Evolutionary conservation across 2,888 invertebrate genomes (phyloP).

Genomic region (Hybos culiciformis): DNA sequence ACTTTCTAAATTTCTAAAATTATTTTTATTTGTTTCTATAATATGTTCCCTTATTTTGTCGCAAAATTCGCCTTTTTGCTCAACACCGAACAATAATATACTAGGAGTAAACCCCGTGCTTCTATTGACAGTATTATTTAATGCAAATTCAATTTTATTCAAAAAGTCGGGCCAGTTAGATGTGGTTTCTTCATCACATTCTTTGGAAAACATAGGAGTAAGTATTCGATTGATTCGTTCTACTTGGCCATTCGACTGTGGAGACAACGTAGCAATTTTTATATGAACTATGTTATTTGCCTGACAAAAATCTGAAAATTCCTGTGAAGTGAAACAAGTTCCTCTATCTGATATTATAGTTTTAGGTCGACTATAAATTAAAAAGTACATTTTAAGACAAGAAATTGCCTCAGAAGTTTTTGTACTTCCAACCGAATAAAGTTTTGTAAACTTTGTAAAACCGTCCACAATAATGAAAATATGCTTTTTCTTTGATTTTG

Average conservation of each 20-base stretch:
- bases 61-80: too few relatives aligned
- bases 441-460: slow-evolving; percentile 26
- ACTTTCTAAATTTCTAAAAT: too few relatives aligned
- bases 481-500: slow-evolving; percentile 21
- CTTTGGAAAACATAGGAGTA: slow-evolving; percentile 11
- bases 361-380: slow-evolving; percentile 15
- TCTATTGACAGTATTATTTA: slow-evolving; percentile 20
- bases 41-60: too few relatives aligned
- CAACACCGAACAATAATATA: too few relatives aligned
- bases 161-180: slow-evolving; percentile 10
- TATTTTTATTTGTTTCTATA: too few relatives aligned
- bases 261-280: slow-evolving; percentile 2
- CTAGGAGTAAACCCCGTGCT: slow-evolving; percentile 20
- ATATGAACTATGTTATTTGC: slow-evolving; percentile 14
- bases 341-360: slow-evolving; percentile 28
- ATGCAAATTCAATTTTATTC: slow-evolving; percentile 15
- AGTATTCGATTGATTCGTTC: slow-evolving; percentile 11
- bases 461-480: slow-evolving; percentile 27
- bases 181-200: slow-evolving; percentile 1
- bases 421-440: slow-evolving; percentile 22
- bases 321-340: slow-evolving; percentile 25
- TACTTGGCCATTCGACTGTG: slow-evolving; percentile 8
- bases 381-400: slow-evolving; percentile 16
- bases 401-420: slow-evolving; percentile 19
- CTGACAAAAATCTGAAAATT: slow-evolving; percentile 23